Percentiles rank a stretch among this genome's conserved stretches.
These are phyloP conservation scores for Momotus momota DNA, from an alignment of 2,797 vertebrate genomes.

Conservation along the genomic window DNA sequence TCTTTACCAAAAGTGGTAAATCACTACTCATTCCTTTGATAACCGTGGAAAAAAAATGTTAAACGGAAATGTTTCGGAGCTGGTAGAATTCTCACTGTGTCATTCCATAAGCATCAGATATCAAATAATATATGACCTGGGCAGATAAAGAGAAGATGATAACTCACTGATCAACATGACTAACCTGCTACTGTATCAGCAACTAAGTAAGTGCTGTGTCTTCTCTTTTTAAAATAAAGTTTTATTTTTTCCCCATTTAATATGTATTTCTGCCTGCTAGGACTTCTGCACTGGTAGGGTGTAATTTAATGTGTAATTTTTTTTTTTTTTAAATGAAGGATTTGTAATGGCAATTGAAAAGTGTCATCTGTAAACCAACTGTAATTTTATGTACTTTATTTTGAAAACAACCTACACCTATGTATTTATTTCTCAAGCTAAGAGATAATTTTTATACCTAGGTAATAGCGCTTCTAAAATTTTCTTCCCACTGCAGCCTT, in stretches of 20 bases:
- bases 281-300: not conserved
- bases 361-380: not conserved
- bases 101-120: not conserved
- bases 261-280: not conserved
- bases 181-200: not conserved
- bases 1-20: not conserved
- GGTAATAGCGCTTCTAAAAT: not conserved
- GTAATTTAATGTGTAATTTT: not conserved
- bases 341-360: not conserved
- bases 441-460: not conserved
- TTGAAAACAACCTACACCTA: not conserved
- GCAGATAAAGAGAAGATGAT: not conserved
- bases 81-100: not conserved
- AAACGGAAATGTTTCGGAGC: not conserved
- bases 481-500: not conserved
- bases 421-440: not conserved
- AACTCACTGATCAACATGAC: not conserved
- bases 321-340: not conserved
- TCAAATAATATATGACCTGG: not conserved
- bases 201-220: not conserved
- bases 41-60: not conserved
- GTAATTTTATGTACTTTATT: not conserved
- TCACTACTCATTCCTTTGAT: not conserved
- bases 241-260: not conserved
- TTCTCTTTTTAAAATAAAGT: not conserved